Base-by-base conservation (phyloP, 2,888 invertebrate species). In the Epistrophe eligans region DNA sequence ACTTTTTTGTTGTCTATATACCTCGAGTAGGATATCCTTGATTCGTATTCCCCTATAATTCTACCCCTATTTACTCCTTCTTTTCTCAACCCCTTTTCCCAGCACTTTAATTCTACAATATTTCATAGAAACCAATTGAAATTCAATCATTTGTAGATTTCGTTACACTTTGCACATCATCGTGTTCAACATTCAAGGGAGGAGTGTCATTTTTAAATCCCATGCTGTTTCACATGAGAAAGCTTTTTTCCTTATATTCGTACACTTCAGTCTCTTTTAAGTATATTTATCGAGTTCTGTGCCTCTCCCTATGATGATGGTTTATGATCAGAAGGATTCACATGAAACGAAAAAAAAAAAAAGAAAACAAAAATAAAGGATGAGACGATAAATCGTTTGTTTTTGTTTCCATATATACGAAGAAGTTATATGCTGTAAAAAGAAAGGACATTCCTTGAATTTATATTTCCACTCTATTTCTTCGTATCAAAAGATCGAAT, bases 71-170 rank as follows among this genome's bases (percentile, higher is more conserved):
- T 40, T n/a, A 1, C 17, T 3, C 9, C 13, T 19, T 5, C 24
- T 24, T 24, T 24, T 2, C 5, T 10, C 50, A 15, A 4, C 15
- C 1, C n/a, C 1, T 11, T n/a, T 55, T 1, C 4, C n/a, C 2
- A 7, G 28, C 2, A 6, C 5, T 19, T 10, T 4, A 8, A 8
- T 0, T 8, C 15, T 4, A 1, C 0, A n/a, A n/a, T 8, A 15
- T 15, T 24, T 19, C 7, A 28, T 1, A 28, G 15, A 15, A 15
- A 28, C 55, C 28, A 55, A 55, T 55, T 55, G 55, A 55, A 32
- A n/a, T 55, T 55, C 55, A 55, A 55, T 32, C 55, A 55, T 55
- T 55, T n/a, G 28, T n/a, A 32, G 55, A 55, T 55, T 55, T 55
- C 15, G 28, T 55, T 28, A 55, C 55, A 55, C 9, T 55, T 55